Percentiles rank a stretch among this genome's conserved stretches.
phyloP scores from a whole-genome alignment of 2,888 invertebrate genomes.

The Chloroclysta siterata region DNA sequence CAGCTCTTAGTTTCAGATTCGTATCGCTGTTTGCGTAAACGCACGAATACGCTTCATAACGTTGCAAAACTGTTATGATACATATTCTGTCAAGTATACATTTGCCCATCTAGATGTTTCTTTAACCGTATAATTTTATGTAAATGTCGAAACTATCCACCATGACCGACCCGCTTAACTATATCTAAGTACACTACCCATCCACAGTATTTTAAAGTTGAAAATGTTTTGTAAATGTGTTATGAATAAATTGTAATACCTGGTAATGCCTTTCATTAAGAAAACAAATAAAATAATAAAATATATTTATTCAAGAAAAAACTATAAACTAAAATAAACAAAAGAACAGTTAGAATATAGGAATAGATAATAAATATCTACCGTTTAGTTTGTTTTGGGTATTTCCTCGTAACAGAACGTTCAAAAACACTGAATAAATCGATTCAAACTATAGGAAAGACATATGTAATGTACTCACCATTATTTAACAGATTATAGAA shows the following conservation, averaged over 20 bases:
- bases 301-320: slow-evolving; percentile 30
- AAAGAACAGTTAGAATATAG: slow-evolving; percentile 9
- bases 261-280: slow-evolving; percentile 49
- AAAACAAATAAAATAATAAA: slow-evolving; percentile 18
- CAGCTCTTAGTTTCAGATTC: too few relatives aligned
- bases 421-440: slow-evolving; percentile 21
- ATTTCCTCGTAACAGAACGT: slow-evolving; percentile 8
- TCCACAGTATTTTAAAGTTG: slow-evolving; percentile 61
- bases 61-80: background rate
- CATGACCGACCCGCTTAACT: slow-evolving; percentile 43
- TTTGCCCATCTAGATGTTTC: slow-evolving; percentile 24
- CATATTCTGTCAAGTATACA: slow-evolving; percentile 5
- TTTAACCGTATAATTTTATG: slow-evolving; percentile 23
- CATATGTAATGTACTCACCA: slow-evolving; percentile 20
- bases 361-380: slow-evolving; percentile 12
- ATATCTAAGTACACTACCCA: slow-evolving; percentile 45
- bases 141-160: slow-evolving; percentile 47
- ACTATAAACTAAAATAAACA: slow-evolving; percentile 28
- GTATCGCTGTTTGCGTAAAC: background rate
- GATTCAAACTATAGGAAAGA: slow-evolving; percentile 9
- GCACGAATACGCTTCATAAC: background rate
- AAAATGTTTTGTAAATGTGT: slow-evolving; percentile 62
- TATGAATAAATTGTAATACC: slow-evolving; percentile 65
- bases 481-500: slow-evolving; percentile 22
- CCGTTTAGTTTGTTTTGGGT: background rate